These are phyloP conservation scores for Climacteris rufus DNA, from an alignment of 2,113 vertebrate genomes.

Conservation along the genomic window DNA sequence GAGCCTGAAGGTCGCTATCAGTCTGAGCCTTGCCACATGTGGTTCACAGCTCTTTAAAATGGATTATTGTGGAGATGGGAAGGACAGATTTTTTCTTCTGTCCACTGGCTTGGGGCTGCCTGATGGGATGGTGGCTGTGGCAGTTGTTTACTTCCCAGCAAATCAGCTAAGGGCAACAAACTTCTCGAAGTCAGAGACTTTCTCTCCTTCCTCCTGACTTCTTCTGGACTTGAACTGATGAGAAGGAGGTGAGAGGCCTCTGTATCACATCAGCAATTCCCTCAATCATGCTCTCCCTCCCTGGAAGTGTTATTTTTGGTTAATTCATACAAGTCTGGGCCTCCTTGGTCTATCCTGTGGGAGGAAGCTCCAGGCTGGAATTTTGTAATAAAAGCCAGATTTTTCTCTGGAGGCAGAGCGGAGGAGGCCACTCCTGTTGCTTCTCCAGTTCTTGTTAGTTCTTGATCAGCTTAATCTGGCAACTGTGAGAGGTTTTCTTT, in stretches of 20 bases:
- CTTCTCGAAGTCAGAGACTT: background rate
- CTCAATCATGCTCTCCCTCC: slow-evolving; percentile 14
- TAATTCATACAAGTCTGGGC: slow-evolving; percentile 47
- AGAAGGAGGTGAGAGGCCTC: slow-evolving; percentile 7
- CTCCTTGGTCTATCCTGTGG: slow-evolving; percentile 50
- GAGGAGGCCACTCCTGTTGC: slow-evolving; percentile 2
- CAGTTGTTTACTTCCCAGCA: background rate
- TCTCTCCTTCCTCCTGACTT: background rate
- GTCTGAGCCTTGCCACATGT: background rate
- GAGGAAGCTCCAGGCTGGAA: slow-evolving; percentile 52
- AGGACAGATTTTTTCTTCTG: background rate
- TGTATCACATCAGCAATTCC: background rate
- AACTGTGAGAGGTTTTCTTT: background rate
- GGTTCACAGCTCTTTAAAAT: background rate
- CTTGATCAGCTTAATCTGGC: slow-evolving; percentile 3
- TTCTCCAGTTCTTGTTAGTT: slow-evolving; percentile 12
- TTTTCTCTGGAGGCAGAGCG: slow-evolving; percentile 27
- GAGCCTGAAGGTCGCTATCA: background rate
- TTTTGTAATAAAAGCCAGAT: slow-evolving; percentile 57
- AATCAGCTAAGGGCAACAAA: background rate
- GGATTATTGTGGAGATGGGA: background rate
- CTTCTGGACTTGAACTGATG: background rate
- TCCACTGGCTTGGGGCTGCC: background rate
- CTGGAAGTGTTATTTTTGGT: slow-evolving; percentile 52
- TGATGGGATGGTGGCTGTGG: background rate